Evolutionary conservation across 2,797 vertebrate genomes (phyloP).

Genomic region (Babyrousa celebensis): DNA sequence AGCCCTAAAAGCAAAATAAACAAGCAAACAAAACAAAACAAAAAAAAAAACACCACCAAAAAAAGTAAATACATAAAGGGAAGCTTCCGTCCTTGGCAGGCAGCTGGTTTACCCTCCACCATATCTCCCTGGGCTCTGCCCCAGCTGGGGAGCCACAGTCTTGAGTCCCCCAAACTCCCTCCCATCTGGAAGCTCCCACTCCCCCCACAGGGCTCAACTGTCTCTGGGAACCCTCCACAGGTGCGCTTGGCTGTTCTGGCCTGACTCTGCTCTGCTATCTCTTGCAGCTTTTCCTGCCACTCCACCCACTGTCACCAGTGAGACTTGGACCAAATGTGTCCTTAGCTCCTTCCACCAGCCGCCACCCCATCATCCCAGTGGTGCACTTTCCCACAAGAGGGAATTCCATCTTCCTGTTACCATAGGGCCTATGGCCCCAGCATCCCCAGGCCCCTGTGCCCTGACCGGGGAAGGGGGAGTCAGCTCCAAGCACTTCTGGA

Average conservation of each 20-base stretch:
- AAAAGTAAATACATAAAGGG: no score
- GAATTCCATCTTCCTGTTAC: fast-evolving
- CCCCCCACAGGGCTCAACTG: no score
- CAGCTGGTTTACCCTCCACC: not conserved
- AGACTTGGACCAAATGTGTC: not conserved
- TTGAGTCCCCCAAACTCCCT: not conserved
- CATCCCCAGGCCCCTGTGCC: fast-evolving
- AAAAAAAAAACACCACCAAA: no score
- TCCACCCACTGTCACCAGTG: not conserved
- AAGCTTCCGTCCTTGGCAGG: no score
- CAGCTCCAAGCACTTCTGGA: not conserved
- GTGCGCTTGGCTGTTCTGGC: fast-evolving
- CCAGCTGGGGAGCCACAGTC: fast-evolving
- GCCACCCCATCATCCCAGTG: fast-evolving
- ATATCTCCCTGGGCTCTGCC: not conserved
- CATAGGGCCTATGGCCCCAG: not conserved
- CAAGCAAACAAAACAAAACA: no score
- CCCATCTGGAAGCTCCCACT: not conserved
- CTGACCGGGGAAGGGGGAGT: no score
- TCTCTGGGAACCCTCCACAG: no score
- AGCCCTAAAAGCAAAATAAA: no score
- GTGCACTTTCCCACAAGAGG: no score
- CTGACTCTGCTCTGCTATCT: no score
- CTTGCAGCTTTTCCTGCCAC: fast-evolving
- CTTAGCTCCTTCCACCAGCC: not conserved